Base-by-base conservation (phyloP, 1,140 invertebrate genomes). In the Marisa cornuarietis region DNA sequence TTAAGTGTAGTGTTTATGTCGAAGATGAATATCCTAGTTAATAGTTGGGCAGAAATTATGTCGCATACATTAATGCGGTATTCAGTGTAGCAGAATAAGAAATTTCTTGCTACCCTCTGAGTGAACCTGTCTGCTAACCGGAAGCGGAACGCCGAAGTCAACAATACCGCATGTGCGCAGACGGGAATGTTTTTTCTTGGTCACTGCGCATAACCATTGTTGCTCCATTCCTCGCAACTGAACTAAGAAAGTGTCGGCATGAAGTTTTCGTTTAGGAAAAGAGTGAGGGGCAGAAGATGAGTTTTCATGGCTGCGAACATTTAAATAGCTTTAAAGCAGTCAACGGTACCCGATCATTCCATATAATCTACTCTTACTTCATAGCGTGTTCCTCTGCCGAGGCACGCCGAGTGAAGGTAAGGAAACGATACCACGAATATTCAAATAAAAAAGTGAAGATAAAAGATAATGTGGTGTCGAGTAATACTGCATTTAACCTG, bases 291-390 rank as follows among this genome's bases (percentile, higher is more conserved):
- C 71, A 79, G 49, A 83, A 83, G 80, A 86, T 88, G 88, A 90
- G 85, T 84, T 85, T 88, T 79, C 84, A 83, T 86, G 94, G 94
- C 87, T 95, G 95, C 90, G 93, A 94, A 92, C 95, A 95, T 92
- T 92, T 95, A 87, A 94, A 92, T 92, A 94, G 94, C 92, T 95
- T 95, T 91, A 95, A 95, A 92, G 93, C 93, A 87, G 93, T 93
- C 71, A 94, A 94, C 91, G 95, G 94, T 83, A 93, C 93, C 84
- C 93, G 94, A 88, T 93, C 94, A 79, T 95, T 95, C 90, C 94
- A 93, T 92, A 93, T 95, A 81, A 94, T 95, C 82, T 94, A 95
- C 91, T 92, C 93, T 85, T 94, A 94, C 91, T 95, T 95, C 88
- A 94, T 95, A 78, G 93, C 94, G 77, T 94, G 94, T 89, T 93